A percentile compares a stretch with the other conserved stretches of the same genome.
Conservation (phyloP, 2,888 invertebrate species). For the Andrena praecox region DNA sequence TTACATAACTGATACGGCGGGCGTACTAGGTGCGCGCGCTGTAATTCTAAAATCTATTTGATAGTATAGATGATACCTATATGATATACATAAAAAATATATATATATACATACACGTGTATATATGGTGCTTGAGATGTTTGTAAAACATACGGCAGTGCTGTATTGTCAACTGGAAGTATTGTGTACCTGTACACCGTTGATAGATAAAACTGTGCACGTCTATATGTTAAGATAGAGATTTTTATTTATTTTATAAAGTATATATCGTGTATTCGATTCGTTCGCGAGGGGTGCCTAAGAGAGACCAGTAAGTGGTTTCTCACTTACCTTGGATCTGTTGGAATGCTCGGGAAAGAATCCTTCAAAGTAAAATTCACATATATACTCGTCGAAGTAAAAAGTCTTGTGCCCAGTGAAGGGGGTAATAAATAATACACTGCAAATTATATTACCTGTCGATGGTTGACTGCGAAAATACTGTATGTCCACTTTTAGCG, state of each 20-base stretch:
- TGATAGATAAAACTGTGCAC: constrained; percentile 35
- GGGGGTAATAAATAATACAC: not conserved
- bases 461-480: not conserved
- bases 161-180: constrained; percentile 63
- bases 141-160: constrained; percentile 35
- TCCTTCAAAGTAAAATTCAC: not conserved
- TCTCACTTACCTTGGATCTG: not conserved
- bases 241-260: constrained; percentile 68
- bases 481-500: too few relatives aligned
- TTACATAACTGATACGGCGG: constrained; percentile 37
- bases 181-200: constrained; percentile 64
- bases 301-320: constrained; percentile 21
- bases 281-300: constrained; percentile 27
- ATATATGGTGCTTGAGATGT: constrained; percentile 60
- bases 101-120: constrained; percentile 13
- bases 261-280: constrained; percentile 33
- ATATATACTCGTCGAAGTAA: not conserved
- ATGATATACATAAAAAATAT: not conserved
- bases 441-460: not conserved
- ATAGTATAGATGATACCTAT: constrained; percentile 29
- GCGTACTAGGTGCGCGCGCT: constrained; percentile 12
- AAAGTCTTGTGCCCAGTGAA: constrained; percentile 2
- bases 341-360: constrained; percentile 5
- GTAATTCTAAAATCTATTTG: constrained; percentile 25
- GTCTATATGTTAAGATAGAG: constrained; percentile 57